These are phyloP conservation scores for Drosophila arizonae DNA, from an alignment of 1,140 invertebrate genomes.

Conservation along the genomic window DNA sequence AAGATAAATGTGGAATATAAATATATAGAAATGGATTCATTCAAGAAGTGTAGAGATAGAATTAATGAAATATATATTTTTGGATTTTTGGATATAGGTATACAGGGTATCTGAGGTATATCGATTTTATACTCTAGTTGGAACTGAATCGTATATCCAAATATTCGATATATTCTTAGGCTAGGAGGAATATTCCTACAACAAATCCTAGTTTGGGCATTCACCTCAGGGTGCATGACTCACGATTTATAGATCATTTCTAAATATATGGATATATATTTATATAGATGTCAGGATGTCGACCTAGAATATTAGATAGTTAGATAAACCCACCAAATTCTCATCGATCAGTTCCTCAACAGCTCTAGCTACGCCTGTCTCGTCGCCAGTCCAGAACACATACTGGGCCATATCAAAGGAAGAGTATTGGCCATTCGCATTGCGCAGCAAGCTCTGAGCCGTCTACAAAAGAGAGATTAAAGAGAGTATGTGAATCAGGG, in stretches of 20 bases:
- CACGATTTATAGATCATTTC: neutral
- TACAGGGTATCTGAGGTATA: too few relatives aligned
- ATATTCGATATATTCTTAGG: too few relatives aligned
- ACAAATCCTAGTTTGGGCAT: too few relatives aligned
- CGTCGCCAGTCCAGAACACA: conserved; percentile 90
- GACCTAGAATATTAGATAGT: neutral
- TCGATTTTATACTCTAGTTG: too few relatives aligned
- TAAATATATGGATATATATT: neutral
- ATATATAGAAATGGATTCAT: neutral
- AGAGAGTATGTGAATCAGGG: neutral
- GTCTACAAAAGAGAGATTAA: conserved; percentile 58
- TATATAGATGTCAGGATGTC: neutral
- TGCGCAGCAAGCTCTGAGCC: conserved; percentile 73
- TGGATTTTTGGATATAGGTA: too few relatives aligned
- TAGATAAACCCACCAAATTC: conserved; percentile 85
- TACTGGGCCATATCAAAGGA: conserved; percentile 90
- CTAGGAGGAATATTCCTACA: too few relatives aligned
- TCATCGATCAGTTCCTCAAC: conserved; percentile 89
- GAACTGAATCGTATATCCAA: too few relatives aligned
- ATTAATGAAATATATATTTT: too few relatives aligned
- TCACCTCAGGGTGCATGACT: too few relatives aligned
- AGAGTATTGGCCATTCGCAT: conserved; percentile 86
- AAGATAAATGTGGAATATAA: neutral
- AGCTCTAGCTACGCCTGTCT: conserved; percentile 88
- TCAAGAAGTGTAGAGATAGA: too few relatives aligned